Percentiles rank a stretch among this genome's conserved stretches.
Evolutionary conservation across 2,113 vertebrate genomes (phyloP).

Genomic region (Lanius collurio): DNA sequence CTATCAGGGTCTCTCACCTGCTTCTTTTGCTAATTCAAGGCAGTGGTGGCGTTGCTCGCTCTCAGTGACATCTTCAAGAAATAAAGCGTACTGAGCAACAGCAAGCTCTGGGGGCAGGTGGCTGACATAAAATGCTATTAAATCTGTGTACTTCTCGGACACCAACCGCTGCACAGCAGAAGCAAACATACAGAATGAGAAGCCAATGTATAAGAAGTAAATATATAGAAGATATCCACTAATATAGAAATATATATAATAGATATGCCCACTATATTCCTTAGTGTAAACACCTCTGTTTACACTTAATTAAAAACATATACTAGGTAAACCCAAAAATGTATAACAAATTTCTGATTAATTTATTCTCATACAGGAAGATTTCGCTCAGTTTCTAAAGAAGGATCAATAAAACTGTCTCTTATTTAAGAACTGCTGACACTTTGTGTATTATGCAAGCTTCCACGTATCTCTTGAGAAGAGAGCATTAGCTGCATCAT

Average conservation of each 20-base stretch:
- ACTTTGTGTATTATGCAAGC: background rate
- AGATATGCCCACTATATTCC: background rate
- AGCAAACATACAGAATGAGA: background rate
- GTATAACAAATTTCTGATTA: background rate
- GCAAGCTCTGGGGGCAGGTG: slow-evolving; percentile 86
- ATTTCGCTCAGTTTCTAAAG: background rate
- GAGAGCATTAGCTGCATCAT: background rate
- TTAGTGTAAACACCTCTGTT: background rate
- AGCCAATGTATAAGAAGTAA: background rate
- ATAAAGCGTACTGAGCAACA: slow-evolving; percentile 86
- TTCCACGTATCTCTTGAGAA: background rate
- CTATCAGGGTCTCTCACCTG: slow-evolving; percentile 75
- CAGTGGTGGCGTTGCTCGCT: slow-evolving; percentile 85
- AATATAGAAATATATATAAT: background rate
- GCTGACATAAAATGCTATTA: slow-evolving; percentile 93
- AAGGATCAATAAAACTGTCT: background rate
- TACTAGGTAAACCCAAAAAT: background rate
- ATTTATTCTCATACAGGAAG: background rate
- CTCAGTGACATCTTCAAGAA: slow-evolving; percentile 90
- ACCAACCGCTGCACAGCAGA: slow-evolving; percentile 77
- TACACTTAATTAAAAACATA: background rate
- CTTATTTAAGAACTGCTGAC: background rate
- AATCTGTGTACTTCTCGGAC: slow-evolving; percentile 82
- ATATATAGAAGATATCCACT: background rate
- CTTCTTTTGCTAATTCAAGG: slow-evolving; percentile 87